Conservation (phyloP, 2,888 invertebrate genomes). For the Ophion obscuratus region DNA sequence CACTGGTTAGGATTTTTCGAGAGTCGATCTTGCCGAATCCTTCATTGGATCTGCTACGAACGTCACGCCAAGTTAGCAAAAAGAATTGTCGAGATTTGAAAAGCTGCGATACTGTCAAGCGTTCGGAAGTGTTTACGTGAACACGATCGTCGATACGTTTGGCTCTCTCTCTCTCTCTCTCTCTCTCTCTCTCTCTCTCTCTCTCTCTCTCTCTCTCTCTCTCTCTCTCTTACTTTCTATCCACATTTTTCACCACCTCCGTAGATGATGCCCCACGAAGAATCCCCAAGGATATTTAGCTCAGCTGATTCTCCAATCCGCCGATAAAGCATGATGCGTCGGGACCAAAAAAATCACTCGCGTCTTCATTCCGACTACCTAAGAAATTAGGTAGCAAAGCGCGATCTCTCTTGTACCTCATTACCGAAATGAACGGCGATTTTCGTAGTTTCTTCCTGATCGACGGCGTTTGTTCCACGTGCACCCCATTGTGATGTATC, state of each 20-base stretch:
- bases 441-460: slow-evolving; percentile 2
- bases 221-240: not conserved
- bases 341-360: not conserved
- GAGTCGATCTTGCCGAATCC: slow-evolving; percentile 6
- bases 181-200: not conserved
- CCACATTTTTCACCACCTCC: not conserved
- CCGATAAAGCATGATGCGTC: not conserved
- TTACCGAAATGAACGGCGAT: slow-evolving; percentile 13
- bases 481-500: not conserved
- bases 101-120: not conserved
- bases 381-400: not conserved
- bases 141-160: not conserved
- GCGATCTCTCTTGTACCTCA: not conserved
- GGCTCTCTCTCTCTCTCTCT: not conserved
- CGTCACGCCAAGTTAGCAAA: not conserved
- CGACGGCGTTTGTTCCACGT: slow-evolving; percentile 3
- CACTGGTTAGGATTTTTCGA: slow-evolving; percentile 23
- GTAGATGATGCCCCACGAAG: not conserved
- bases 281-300: not conserved
- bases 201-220: too few relatives aligned
- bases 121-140: not conserved
- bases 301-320: not conserved
- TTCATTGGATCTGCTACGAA: not conserved
- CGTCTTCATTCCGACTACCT: not conserved
- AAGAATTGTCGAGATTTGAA: not conserved